Base-by-base conservation (phyloP, 2,113 vertebrate genomes). In the Clarias batrachus region DNA sequence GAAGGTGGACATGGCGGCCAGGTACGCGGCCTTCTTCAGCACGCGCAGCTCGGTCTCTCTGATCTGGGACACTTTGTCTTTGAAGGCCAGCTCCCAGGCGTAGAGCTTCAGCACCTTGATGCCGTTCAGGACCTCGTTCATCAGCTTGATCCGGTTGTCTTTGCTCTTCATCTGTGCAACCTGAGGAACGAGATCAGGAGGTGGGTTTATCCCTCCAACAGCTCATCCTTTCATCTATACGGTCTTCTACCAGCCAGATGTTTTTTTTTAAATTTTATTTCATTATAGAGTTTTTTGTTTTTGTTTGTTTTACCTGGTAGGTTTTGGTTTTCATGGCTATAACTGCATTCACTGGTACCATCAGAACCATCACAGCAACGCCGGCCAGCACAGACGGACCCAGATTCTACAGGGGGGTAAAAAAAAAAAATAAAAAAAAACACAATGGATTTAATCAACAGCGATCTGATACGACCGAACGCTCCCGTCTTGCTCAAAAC, bases 261-360 rank as follows among this genome's bases (percentile, higher is more conserved):
- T 3, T 37, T 30, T 71, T 33, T 71, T n/a, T n/a, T n/a, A n/a
- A n/a, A n/a, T n/a, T n/a, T n/a, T n/a, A n/a, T n/a, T n/a, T n/a
- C n/a, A n/a, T n/a, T 14, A 21, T 25, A 62, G 62, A 12, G 5
- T 37, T 6, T 48, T 90, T 41, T 41, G 41, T 41, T 41, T 4
- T 41, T 41, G 41, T 48, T 48, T 48, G 7, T 48, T 48, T 77
- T 86, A 99, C 98, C 97, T 99, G 98, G 65, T 98, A 98, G 9
- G 96, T 94, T 95, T 99, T 99, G n/a, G 97, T 98, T 92, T 99
- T 99, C 97, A 99, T 94, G 70, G 98, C 98, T 71, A 99, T 99
- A 77, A 98, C 95, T 0, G 96, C 97, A 0, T 99, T 99, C 80
- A 99, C 1, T 0, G 98, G 98, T 83, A 99, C 96, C 96, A 99